Conservation (phyloP, 2,113 vertebrate species). For the Anseranas semipalmata region DNA sequence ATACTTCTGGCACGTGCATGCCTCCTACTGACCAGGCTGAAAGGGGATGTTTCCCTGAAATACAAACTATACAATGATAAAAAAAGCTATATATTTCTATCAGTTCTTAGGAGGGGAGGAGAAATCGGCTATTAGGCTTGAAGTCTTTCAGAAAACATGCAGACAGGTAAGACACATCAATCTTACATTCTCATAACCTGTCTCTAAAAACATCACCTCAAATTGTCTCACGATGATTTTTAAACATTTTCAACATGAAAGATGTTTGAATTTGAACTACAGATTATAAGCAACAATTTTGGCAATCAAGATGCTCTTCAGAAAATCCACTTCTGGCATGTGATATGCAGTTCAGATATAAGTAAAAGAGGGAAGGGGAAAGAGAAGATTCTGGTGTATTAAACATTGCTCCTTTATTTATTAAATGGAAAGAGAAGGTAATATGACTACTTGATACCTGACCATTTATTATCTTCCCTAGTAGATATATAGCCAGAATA, state of each 20-base stretch:
- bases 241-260: neutral
- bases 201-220: neutral
- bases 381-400: neutral
- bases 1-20: neutral
- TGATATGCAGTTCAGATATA: neutral
- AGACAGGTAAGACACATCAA: neutral
- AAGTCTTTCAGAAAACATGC: neutral
- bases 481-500: neutral
- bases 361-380: neutral
- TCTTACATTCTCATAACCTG: neutral
- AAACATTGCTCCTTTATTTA: neutral
- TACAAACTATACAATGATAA: rapidly evolving
- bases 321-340: neutral
- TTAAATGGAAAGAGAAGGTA: neutral
- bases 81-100: neutral
- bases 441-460: neutral
- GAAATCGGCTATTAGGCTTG: neutral
- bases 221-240: neutral
- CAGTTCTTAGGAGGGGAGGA: neutral
- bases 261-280: neutral
- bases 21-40: neutral
- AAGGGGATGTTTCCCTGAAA: neutral
- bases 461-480: neutral
- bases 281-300: neutral
- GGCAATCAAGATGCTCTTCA: neutral